Base-by-base conservation (phyloP, 2,797 vertebrate species). In the Xiphorhynchus erythropygius region DNA sequence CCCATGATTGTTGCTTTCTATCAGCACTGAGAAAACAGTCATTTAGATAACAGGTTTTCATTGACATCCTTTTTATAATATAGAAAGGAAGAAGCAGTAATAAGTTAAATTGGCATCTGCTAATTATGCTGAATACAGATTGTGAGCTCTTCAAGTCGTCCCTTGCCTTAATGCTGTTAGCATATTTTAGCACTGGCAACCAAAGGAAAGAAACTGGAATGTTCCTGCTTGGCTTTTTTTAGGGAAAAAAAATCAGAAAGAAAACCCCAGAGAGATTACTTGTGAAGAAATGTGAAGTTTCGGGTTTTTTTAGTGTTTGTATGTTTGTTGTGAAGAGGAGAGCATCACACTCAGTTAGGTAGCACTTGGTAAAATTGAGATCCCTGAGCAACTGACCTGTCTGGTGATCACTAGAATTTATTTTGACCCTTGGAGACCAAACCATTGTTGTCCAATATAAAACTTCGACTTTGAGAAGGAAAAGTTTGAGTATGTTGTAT, bases 41-140 rank as follows among this genome's bases (percentile, higher is more conserved):
- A 93, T 96, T 96, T 91, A 93, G 90, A 89, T 95, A 96, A 84
- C 91, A 94, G 74, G 74, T 93, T 97, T 95, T 88, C 94, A 93
- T 50, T 91, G 59, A 93, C 88, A 95, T 77, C 74, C 70, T 82
- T 79, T 96, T 84, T 90, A 87, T 74, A 89, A 90, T 94, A 94
- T 87, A 91, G 94, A 90, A 96, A 82, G 84, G 77, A 94, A 95
- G 93, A 92, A 94, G 84, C 95, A 95, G 93, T 96, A 97, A 96
- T 97, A 96, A 97, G 94, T 95, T 94, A 94, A 96, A 96, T 95
- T 97, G 96, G 96, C 96, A 96, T 96, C 96, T 96, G 96, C 95
- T 97, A 97, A 97, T 97, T 97, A 97, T 96, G 88, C 96, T 89
- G 96, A 96, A 95, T 97, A 95, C 95, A 96, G 95, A 97, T 96